phyloP scores from a whole-genome alignment of 1,140 invertebrate genomes.

The Potamilus streckersoni region DNA sequence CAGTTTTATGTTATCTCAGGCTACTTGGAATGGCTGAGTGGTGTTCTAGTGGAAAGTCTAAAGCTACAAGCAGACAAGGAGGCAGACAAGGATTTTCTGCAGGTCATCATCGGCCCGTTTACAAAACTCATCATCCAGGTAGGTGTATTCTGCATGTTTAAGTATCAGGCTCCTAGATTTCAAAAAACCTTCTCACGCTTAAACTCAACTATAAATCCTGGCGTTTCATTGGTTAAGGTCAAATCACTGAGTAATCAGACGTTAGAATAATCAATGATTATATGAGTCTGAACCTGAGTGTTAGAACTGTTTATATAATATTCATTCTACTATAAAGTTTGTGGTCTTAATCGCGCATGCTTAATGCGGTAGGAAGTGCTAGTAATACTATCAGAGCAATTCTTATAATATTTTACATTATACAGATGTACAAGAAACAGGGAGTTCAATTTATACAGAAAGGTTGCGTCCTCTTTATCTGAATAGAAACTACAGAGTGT shows the following conservation, averaged over 20 bases:
- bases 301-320: no score
- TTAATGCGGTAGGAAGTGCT: not conserved
- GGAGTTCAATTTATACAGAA: not conserved
- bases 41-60: constrained; percentile 54
- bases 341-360: not conserved
- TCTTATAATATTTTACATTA: not conserved
- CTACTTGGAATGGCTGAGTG: constrained; percentile 63
- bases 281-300: no score
- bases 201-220: no score
- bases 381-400: not conserved
- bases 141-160: constrained; percentile 18
- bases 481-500: no score
- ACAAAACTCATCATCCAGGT: constrained; percentile 68
- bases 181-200: no score
- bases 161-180: not conserved
- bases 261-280: no score
- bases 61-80: constrained; percentile 37
- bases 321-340: not conserved
- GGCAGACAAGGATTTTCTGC: constrained; percentile 62
- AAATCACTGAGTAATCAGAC: no score
- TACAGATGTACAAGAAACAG: not conserved
- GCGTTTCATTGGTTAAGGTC: no score
- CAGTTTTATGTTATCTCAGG: constrained; percentile 35
- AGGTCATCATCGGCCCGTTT: constrained; percentile 69
- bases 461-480: no score